These are phyloP conservation scores for Eleginops maclovinus DNA, from an alignment of 2,113 vertebrate species.

Conservation along the genomic window DNA sequence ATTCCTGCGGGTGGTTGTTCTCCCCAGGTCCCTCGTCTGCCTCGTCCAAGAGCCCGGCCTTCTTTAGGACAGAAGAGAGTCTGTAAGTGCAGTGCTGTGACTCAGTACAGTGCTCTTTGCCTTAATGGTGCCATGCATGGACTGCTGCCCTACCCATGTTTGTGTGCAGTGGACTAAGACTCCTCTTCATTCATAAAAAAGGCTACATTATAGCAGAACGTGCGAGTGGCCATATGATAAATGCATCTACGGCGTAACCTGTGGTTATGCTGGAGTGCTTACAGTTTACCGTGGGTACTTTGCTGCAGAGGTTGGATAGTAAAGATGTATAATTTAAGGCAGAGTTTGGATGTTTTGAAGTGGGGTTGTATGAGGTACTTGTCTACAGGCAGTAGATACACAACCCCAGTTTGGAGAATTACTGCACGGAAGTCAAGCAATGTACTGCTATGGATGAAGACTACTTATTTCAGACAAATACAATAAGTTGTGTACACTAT, in stretches of 20 bases:
- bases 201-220: slow-evolving; percentile 55
- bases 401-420: no score
- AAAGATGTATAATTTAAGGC: slow-evolving; percentile 15
- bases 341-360: no score
- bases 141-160: slow-evolving; percentile 25
- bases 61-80: not conserved
- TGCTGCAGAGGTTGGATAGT: slow-evolving; percentile 22
- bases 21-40: slow-evolving; percentile 1
- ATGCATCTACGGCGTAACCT: slow-evolving; percentile 52
- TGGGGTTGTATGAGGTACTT: no score
- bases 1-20: slow-evolving; percentile 35
- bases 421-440: no score
- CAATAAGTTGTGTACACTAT: no score
- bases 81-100: slow-evolving; percentile 9
- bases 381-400: no score
- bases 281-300: slow-evolving; percentile 49
- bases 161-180: slow-evolving; percentile 35
- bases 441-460: no score
- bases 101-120: not conserved
- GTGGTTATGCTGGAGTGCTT: slow-evolving; percentile 50
- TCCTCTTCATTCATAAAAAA: slow-evolving; percentile 49
- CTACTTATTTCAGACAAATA: no score
- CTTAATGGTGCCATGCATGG: slow-evolving; percentile 3
- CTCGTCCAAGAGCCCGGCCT: not conserved
- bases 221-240: slow-evolving; percentile 49